Percentiles rank a stretch among this genome's conserved stretches.
Evolutionary conservation across 2,888 invertebrate species (phyloP).

Genomic region (Euzophera pinguis): DNA sequence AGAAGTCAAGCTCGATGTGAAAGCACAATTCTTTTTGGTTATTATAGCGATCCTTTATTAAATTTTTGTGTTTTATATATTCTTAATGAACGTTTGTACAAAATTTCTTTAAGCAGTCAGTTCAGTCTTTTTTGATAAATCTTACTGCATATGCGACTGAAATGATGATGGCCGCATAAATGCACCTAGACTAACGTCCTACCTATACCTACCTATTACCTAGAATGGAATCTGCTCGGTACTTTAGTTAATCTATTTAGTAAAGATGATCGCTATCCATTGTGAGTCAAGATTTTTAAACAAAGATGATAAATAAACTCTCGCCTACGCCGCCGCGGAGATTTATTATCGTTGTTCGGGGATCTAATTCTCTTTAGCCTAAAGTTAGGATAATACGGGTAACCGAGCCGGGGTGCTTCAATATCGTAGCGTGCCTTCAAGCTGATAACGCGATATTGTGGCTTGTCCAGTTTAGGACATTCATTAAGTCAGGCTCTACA

Average conservation of each 20-base stretch:
- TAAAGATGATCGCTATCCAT: too few species aligned
- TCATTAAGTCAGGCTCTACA: not conserved
- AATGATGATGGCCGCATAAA: too few species aligned
- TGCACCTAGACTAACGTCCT: too few species aligned
- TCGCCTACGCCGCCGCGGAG: not conserved
- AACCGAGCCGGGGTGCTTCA: not conserved
- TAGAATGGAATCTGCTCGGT: too few species aligned
- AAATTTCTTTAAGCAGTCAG: too few species aligned
- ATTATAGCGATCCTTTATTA: slow-evolving; percentile 1
- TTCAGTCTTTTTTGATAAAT: too few species aligned
- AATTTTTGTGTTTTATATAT: not conserved
- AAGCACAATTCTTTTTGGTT: slow-evolving; percentile 4
- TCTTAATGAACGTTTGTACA: too few species aligned
- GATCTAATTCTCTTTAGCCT: not conserved
- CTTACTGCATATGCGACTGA: too few species aligned
- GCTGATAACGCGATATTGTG: not conserved
- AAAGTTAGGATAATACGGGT: not conserved
- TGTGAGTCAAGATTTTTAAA: not conserved
- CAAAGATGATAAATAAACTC: not conserved
- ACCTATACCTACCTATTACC: too few species aligned
- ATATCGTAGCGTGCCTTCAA: not conserved
- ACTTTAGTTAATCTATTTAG: too few species aligned
- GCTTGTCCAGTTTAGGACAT: not conserved
- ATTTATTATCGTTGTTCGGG: not conserved
- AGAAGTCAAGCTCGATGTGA: slow-evolving; percentile 5